Conservation (phyloP, 2,113 vertebrate species). For the Numenius arquata region DNA sequence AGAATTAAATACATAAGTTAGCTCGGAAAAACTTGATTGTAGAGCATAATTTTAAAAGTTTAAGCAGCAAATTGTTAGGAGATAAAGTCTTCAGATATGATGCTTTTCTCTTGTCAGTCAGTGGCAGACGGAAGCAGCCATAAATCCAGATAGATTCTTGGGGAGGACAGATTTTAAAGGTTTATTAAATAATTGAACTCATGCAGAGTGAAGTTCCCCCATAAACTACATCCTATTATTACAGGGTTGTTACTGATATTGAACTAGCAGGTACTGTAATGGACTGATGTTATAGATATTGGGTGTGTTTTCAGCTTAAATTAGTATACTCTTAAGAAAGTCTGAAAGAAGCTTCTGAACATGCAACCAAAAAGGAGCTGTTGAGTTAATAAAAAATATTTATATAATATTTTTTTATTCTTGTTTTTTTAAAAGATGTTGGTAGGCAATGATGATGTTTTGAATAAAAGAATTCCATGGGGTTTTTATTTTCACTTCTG, state of each 20-base stretch:
- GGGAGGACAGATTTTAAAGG: neutral
- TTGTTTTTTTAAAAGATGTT: neutral
- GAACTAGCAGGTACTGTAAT: neutral
- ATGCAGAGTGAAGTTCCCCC: neutral
- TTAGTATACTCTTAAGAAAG: neutral
- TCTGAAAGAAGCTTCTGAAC: neutral
- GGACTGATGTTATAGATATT: neutral
- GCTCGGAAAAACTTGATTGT: neutral
- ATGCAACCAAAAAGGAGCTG: neutral
- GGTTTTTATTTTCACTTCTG: neutral
- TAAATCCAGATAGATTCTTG: neutral
- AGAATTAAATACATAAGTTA: neutral
- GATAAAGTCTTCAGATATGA: neutral
- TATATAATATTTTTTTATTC: neutral
- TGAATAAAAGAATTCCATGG: neutral
- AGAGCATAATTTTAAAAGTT: neutral
- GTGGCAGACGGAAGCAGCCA: neutral
- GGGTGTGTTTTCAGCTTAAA: constrained; percentile 16
- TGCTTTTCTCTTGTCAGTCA: neutral
- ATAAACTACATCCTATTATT: neutral
- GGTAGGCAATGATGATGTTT: neutral
- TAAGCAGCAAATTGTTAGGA: neutral
- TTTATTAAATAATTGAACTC: constrained; percentile 16
- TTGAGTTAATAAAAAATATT: neutral
- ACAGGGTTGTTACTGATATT: neutral